Percentiles rank a stretch among this genome's conserved stretches.
Evolutionary conservation across 2,797 vertebrate genomes (phyloP).

Genomic region (Poeciliopsis turneri): DNA sequence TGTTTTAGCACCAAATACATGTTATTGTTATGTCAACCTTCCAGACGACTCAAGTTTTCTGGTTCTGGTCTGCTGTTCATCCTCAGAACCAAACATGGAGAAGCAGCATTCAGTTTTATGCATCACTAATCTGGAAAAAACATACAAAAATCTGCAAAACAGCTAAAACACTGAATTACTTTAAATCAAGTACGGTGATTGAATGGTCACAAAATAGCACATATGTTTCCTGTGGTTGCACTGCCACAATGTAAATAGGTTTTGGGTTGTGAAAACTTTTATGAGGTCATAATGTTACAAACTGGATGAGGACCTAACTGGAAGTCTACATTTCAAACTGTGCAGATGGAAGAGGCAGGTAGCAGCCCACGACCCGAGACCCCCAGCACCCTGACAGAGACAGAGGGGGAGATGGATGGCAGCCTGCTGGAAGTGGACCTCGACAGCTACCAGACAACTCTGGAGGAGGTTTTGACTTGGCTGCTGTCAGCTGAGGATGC

Average conservation of each 20-base stretch:
- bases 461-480: slow-evolving; percentile 99
- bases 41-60: no score
- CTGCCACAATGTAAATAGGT: neutral
- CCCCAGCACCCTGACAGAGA: slow-evolving; percentile 83
- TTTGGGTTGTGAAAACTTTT: neutral
- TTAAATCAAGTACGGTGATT: no score
- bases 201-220: neutral
- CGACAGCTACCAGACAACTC: slow-evolving; percentile 92
- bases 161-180: no score
- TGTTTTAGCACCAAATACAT: no score
- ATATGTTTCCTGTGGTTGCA: neutral
- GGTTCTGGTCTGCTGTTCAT: no score
- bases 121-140: no score
- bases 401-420: slow-evolving; percentile 65
- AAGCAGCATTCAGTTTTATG: no score
- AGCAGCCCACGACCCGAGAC: slow-evolving; percentile 80
- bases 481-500: slow-evolving; percentile 93
- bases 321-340: slow-evolving; percentile 37
- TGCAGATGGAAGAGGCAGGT: slow-evolving; percentile 68
- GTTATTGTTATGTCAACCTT: no score
- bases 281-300: neutral
- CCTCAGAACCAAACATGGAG: no score
- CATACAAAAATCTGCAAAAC: no score
- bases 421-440: slow-evolving; percentile 88
- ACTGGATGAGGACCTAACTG: neutral